Percentiles rank a stretch among this genome's conserved stretches.
Conservation (phyloP, 2,888 invertebrate genomes). For the Nasonia oneida region DNA sequence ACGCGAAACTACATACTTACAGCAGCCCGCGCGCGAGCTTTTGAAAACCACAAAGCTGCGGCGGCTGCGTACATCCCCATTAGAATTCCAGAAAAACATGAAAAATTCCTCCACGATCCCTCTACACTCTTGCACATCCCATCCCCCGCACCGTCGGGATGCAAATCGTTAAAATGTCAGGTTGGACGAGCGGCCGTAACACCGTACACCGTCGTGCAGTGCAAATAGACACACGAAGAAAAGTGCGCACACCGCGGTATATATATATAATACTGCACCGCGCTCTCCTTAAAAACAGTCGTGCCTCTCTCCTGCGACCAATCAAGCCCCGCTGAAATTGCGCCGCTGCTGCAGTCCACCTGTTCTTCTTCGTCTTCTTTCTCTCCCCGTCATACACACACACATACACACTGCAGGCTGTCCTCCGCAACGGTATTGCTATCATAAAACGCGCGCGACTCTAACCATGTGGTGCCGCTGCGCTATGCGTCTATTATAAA, state of each 20-base stretch:
- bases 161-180: slow-evolving; percentile 50
- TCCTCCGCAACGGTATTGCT: slow-evolving; percentile 53
- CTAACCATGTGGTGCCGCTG: slow-evolving; percentile 20
- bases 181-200: slow-evolving; percentile 33
- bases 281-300: slow-evolving; percentile 26
- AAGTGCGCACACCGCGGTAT: background rate
- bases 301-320: background rate
- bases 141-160: slow-evolving; percentile 18
- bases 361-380: slow-evolving; percentile 19
- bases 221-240: background rate
- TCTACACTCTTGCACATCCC: background rate
- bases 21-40: no score
- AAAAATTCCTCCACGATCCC: background rate
- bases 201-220: background rate
- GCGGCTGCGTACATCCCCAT: background rate
- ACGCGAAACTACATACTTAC: no score
- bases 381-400: background rate
- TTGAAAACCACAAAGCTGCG: background rate
- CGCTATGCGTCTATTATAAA: slow-evolving; percentile 37
- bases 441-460: slow-evolving; percentile 48
- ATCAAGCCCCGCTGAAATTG: slow-evolving; percentile 30
- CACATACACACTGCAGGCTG: background rate
- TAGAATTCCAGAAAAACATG: background rate
- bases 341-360: background rate
- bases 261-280: background rate